phyloP scores from a whole-genome alignment of 1,140 invertebrate genomes.

The Acromyrmex heyeri region DNA sequence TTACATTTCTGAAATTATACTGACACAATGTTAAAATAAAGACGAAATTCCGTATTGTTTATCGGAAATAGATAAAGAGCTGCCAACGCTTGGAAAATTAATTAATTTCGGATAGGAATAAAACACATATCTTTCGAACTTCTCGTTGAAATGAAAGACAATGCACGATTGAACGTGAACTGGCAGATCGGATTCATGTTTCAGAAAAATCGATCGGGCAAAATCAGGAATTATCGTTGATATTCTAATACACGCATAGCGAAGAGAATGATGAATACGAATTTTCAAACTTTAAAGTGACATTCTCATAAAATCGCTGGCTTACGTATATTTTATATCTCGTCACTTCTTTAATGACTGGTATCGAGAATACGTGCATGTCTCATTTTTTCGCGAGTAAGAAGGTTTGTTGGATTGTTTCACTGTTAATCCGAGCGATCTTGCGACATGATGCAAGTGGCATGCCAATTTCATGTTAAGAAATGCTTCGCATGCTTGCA shows the following conservation, averaged over 20 bases:
- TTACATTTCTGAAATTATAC: conserved; percentile 1
- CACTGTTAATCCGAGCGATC: conserved; percentile 20
- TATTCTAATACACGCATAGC: background rate
- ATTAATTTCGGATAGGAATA: background rate
- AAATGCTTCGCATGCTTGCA: conserved; percentile 10
- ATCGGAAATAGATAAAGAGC: background rate
- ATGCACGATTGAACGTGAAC: background rate
- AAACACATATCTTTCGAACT: background rate
- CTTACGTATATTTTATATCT: conserved; percentile 14
- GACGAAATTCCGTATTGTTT: background rate
- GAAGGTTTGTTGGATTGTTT: conserved; percentile 25
- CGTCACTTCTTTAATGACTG: background rate
- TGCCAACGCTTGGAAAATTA: background rate
- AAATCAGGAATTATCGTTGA: background rate
- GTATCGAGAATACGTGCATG: conserved; percentile 16
- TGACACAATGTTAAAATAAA: background rate
- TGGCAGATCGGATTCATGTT: background rate
- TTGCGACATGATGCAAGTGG: conserved; percentile 25
- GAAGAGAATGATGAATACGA: background rate
- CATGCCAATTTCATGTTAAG: conserved; percentile 39
- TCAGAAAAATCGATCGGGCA: background rate
- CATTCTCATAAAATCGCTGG: conserved; percentile 3
- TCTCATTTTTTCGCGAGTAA: conserved; percentile 9
- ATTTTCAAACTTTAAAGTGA: conserved; percentile 16
- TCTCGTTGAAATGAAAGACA: background rate